Percentiles rank a stretch among this genome's conserved stretches.
Conservation (phyloP, 2,113 vertebrate species). For the Stegostoma tigrinum region DNA sequence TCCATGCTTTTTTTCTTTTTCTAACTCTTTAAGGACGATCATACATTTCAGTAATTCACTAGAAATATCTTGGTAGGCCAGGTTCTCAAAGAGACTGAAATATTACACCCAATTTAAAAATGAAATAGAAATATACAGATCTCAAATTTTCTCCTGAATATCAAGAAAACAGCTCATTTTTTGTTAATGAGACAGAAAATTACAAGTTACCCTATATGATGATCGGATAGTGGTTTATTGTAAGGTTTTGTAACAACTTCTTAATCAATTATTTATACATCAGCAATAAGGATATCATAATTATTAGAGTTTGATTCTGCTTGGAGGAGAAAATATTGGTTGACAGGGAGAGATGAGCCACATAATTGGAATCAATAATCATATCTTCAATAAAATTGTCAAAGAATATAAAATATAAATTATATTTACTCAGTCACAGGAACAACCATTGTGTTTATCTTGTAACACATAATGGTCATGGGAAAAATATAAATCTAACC, state of each 20-base stretch:
- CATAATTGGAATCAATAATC: background rate
- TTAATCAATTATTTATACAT: background rate
- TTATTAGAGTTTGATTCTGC: background rate
- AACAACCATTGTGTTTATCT: background rate
- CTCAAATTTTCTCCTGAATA: background rate
- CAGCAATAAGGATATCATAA: background rate
- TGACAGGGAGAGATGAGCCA: background rate
- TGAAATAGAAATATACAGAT: background rate
- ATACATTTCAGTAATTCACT: background rate
- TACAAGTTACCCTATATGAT: background rate
- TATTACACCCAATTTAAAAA: background rate
- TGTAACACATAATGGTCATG: background rate
- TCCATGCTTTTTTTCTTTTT: background rate
- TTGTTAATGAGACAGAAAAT: background rate
- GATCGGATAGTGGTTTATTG: background rate
- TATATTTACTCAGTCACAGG: background rate
- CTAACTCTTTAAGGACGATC: background rate
- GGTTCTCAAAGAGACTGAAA: background rate
- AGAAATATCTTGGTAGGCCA: background rate
- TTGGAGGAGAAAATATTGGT: background rate
- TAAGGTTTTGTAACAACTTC: background rate
- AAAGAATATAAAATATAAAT: background rate
- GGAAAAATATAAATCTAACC: background rate
- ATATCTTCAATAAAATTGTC: background rate
- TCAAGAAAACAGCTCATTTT: background rate